Evolutionary conservation across 2,888 invertebrate genomes (phyloP), one percentile per base, ranked within the genome.

Genomic region (Napeogenes inachia): DNA sequence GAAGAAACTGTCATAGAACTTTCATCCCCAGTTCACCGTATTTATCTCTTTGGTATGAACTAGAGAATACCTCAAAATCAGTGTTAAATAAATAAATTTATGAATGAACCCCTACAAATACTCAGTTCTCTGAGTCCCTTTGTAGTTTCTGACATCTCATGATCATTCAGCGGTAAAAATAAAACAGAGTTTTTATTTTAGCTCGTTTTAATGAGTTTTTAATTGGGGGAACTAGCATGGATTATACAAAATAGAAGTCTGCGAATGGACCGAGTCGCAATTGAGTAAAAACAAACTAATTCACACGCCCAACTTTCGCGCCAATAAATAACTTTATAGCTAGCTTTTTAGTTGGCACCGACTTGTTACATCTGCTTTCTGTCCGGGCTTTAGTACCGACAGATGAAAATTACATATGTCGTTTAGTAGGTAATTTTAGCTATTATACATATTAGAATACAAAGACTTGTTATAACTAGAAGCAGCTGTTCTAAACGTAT

Each of bases 351-450:
- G 69, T 70, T 73, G 68, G 68, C 70, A 69, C 67, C 63, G 58
- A 59, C 53, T 62, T 61, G 67, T 64, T 71, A 74, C 76, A 78
- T 77, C 77, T 81, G 80, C 73, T 72, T 71, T 63, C 54, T 69
- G 72, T 76, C 74, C 68, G 68, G 61, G 68, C 62, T 65, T 68
- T 62, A 65, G 47, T 21, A 66, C 63, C 69, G 71, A 74, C 72
- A 75, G 72, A 73, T 74, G 72, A 73, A 68, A 69, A 68, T 59
- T 62, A 73, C 74, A 78, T 75, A 75, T 74, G 75, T 74, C 70
- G 61, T 56, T n/a, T 21, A 35, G 50, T 42, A 8, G 30, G 8
- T 50, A 50, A 50, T 30, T 50, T 50, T 50, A 50, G 50, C 21
- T 50, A 53, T 74, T 35, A 35, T 35, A 6, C 35, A 35, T 35